Evolutionary conservation across 2,888 invertebrate species (phyloP).

Genomic region (Pammene aurita): DNA sequence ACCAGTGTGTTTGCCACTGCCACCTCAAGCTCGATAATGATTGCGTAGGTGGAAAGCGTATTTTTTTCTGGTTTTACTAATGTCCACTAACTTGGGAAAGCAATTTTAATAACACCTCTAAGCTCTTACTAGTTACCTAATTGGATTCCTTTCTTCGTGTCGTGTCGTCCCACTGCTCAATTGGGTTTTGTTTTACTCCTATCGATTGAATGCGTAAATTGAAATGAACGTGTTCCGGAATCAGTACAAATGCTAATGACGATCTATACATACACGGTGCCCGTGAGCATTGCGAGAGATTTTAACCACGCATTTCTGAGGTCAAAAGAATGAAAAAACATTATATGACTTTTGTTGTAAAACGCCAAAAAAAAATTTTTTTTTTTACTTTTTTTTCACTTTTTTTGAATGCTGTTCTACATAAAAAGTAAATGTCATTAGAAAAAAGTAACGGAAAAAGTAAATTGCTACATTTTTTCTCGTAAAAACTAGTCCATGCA

Average conservation of each 20-base stretch:
- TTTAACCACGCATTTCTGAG: too few species aligned
- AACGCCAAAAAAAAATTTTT: too few species aligned
- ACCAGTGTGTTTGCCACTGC: conserved; percentile 13
- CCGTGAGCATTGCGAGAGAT: too few species aligned
- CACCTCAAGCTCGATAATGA: neutral
- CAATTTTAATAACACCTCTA: neutral
- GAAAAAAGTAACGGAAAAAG: too few species aligned
- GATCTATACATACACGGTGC: too few species aligned
- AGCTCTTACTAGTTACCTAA: conserved; percentile 34
- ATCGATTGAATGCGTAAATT: conserved; percentile 10
- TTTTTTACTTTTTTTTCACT: too few species aligned
- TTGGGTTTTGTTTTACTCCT: conserved; percentile 30
- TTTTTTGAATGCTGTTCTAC: too few species aligned
- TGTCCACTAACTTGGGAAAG: neutral
- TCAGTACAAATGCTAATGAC: conserved; percentile 43
- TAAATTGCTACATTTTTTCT: too few species aligned
- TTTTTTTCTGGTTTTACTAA: neutral
- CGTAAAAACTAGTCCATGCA: too few species aligned
- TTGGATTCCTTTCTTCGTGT: conserved; percentile 41
- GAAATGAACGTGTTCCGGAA: conserved; percentile 39
- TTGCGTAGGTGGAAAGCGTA: neutral
- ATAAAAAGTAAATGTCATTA: too few species aligned
- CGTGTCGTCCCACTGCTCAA: conserved; percentile 25
- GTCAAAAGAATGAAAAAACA: too few species aligned
- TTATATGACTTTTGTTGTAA: too few species aligned